Percentiles rank a stretch among this genome's conserved stretches.
These are phyloP conservation scores for Chrysolina haemoptera DNA, from an alignment of 2,888 invertebrate species.

Conservation along the genomic window DNA sequence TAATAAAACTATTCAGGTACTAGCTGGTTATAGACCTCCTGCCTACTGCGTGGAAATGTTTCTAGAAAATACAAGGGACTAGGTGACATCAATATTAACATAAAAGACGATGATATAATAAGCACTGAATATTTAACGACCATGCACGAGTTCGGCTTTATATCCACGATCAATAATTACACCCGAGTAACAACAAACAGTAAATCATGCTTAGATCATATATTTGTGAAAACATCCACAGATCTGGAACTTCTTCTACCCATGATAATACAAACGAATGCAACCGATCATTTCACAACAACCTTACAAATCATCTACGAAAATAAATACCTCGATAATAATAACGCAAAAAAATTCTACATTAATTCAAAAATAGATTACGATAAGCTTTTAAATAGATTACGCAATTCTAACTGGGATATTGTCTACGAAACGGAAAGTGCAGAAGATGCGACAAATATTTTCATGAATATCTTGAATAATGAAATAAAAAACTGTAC, in stretches of 20 bases:
- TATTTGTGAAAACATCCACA: constrained; percentile 5
- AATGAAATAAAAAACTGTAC: constrained; percentile 11
- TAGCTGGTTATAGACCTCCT: constrained; percentile 7
- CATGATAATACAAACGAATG: constrained; percentile 9
- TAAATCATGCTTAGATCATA: constrained; percentile 7
- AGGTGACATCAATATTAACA: constrained; percentile 9
- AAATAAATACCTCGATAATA: neutral
- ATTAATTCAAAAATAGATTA: neutral
- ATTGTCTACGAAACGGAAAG: neutral
- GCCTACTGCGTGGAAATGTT: neutral
- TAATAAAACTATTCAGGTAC: neutral
- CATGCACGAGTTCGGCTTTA: neutral
- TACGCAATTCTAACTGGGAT: constrained; percentile 1
- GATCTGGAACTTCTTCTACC: constrained; percentile 16
- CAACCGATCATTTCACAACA: constrained; percentile 16
- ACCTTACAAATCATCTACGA: neutral
- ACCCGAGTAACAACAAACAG: neutral
- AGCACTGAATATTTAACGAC: neutral
- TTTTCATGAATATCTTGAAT: neutral
- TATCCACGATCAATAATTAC: constrained; percentile 3
- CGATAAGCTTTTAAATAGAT: neutral
- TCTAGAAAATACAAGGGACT: neutral
- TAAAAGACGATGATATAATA: neutral
- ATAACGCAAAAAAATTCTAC: neutral
- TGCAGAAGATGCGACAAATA: constrained; percentile 6